Percentiles rank a stretch among this genome's conserved stretches.
phyloP scores from a whole-genome alignment of 2,888 invertebrate species.

The Keiferia lycopersicella region DNA sequence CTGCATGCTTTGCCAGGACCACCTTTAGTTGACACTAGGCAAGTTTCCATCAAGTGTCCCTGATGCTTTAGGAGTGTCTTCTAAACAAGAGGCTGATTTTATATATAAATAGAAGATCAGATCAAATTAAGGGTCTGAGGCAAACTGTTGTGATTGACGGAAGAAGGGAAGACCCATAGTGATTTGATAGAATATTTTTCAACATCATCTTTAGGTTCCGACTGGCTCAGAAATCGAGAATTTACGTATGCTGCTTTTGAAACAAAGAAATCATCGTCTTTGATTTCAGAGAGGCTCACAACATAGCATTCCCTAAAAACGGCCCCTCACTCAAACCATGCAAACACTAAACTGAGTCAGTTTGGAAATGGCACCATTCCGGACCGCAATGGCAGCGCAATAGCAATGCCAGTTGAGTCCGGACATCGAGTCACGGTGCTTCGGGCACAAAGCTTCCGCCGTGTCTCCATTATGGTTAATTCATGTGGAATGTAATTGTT shows the following conservation, averaged over 20 bases:
- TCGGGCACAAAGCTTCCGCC: conserved; percentile 67
- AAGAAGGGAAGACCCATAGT: too few relatives aligned
- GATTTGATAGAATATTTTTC: too few relatives aligned
- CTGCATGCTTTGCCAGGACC: neutral
- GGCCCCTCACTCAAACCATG: conserved; percentile 31
- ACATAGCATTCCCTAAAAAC: neutral
- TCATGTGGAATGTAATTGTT: conserved; percentile 78
- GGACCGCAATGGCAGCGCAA: conserved; percentile 50
- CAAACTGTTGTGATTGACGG: too few relatives aligned
- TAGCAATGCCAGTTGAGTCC: conserved; percentile 53
- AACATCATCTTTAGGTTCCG: too few relatives aligned
- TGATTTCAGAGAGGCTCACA: neutral
- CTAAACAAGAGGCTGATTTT: too few relatives aligned
- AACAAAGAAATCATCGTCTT: too few relatives aligned
- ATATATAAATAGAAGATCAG: too few relatives aligned
- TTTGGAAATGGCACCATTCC: conserved; percentile 31
- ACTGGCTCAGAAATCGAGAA: too few relatives aligned
- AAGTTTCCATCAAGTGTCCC: neutral
- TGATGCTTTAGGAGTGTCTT: neutral
- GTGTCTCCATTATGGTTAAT: conserved; percentile 69
- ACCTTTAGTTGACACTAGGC: neutral
- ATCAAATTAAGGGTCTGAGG: too few relatives aligned
- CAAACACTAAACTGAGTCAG: conserved; percentile 30
- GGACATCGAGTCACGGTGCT: conserved; percentile 63
- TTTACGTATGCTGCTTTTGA: too few relatives aligned